Evolutionary conservation across 2,113 vertebrate genomes (phyloP).

Genomic region (Labeo catla): DNA sequence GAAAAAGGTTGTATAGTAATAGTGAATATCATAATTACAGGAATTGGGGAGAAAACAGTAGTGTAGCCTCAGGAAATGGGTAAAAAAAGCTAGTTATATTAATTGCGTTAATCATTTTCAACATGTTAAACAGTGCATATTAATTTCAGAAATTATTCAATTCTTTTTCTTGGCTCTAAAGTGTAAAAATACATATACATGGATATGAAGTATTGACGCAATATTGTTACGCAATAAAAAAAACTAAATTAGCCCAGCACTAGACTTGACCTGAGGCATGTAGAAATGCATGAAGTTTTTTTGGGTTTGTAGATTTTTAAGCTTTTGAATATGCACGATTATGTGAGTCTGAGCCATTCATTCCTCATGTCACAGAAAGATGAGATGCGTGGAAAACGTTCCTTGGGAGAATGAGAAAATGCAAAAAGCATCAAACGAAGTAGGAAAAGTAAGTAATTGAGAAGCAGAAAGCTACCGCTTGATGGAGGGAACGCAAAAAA

Average conservation of each 20-base stretch:
- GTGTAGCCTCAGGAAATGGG: not conserved
- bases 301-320: not conserved
- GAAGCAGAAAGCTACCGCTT: constrained; percentile 1
- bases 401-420: not conserved
- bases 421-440: constrained; percentile 13
- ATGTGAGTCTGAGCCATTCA: constrained; percentile 8
- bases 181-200: not conserved
- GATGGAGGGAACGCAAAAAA: constrained; percentile 1
- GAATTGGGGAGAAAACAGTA: not conserved
- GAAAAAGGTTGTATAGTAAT: not conserved
- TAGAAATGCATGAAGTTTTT: not conserved
- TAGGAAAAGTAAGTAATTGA: constrained; percentile 51
- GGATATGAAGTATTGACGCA: not conserved
- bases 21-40: not conserved
- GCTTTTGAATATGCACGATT: not conserved
- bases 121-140: not conserved
- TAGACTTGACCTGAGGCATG: not conserved
- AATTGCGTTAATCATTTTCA: not conserved
- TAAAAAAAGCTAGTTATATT: not conserved
- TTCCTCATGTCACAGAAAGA: not conserved
- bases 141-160: not conserved
- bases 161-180: not conserved
- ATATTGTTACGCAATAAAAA: not conserved
- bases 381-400: not conserved
- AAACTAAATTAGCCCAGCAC: not conserved